Conservation (phyloP, 2,113 vertebrate species). For the Cryptotis parvus region DNA sequence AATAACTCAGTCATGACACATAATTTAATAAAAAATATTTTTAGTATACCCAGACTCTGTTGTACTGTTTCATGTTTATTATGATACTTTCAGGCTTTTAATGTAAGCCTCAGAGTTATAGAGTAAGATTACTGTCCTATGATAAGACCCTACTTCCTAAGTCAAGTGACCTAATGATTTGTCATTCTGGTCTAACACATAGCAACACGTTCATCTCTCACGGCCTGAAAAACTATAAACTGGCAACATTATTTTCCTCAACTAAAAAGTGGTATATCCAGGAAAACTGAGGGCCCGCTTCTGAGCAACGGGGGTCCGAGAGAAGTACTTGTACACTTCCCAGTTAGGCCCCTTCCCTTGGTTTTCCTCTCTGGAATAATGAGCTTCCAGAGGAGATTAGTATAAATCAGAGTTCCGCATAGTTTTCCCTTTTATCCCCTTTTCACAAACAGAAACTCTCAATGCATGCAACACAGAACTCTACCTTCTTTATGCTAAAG, state of each 20-base stretch:
- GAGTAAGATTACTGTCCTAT: background rate
- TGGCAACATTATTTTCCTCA: background rate
- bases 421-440: too few relatives aligned
- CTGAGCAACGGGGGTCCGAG: background rate
- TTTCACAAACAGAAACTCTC: too few relatives aligned
- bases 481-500: too few relatives aligned
- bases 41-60: background rate
- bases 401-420: background rate
- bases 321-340: background rate
- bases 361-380: background rate
- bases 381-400: background rate
- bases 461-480: too few relatives aligned
- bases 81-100: background rate
- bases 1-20: background rate
- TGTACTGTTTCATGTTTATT: background rate
- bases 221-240: background rate
- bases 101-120: background rate
- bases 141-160: background rate
- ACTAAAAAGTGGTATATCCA: background rate
- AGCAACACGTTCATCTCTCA: background rate
- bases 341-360: background rate
- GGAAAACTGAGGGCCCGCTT: background rate
- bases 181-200: background rate
- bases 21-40: conserved; percentile 10
- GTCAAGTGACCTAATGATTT: background rate